Percentiles rank a stretch among this genome's conserved stretches.
Conservation (phyloP, 2,113 vertebrate species). For the Anarrhichthys ocellatus region DNA sequence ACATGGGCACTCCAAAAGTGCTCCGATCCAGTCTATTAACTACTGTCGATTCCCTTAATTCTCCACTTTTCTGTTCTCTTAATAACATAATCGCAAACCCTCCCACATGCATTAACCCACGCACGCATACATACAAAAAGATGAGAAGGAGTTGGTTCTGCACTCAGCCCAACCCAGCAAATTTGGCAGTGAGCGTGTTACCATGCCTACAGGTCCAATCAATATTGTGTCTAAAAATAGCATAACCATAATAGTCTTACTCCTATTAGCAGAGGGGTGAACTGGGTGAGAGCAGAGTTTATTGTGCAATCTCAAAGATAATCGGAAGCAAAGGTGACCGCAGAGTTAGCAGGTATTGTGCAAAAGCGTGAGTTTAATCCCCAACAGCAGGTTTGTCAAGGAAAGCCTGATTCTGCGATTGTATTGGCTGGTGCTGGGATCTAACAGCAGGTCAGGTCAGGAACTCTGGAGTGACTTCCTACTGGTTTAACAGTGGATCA, state of each 20-base stretch:
- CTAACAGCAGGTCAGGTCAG: slow-evolving; percentile 38
- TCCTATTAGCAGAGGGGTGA: slow-evolving; percentile 52
- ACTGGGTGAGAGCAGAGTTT: slow-evolving; percentile 40
- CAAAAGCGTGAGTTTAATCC: slow-evolving; percentile 63
- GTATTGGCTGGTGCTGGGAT: slow-evolving; percentile 38
- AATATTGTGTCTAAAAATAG: slow-evolving; percentile 78
- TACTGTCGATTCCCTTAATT: not conserved
- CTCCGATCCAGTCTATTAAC: not conserved
- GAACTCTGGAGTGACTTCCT: slow-evolving; percentile 39
- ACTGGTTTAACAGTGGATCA: slow-evolving; percentile 28
- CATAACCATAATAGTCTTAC: slow-evolving; percentile 66
- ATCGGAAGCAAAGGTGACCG: slow-evolving; percentile 22
- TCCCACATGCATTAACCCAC: slow-evolving; percentile 30
- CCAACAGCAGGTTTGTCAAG: slow-evolving; percentile 52
- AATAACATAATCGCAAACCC: slow-evolving; percentile 30
- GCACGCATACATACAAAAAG: slow-evolving; percentile 19
- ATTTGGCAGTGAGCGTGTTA: slow-evolving; percentile 65
- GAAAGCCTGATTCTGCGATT: slow-evolving; percentile 57
- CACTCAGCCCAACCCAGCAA: slow-evolving; percentile 46
- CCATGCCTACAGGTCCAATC: slow-evolving; percentile 77
- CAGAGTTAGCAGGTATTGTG: slow-evolving; percentile 19
- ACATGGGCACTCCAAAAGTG: not conserved
- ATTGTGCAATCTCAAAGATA: slow-evolving; percentile 60
- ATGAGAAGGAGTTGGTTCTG: slow-evolving; percentile 28
- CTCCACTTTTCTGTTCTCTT: slow-evolving; percentile 7